Base-by-base conservation (phyloP, 2,113 vertebrate species). In the Odocoileus hemionus region DNA sequence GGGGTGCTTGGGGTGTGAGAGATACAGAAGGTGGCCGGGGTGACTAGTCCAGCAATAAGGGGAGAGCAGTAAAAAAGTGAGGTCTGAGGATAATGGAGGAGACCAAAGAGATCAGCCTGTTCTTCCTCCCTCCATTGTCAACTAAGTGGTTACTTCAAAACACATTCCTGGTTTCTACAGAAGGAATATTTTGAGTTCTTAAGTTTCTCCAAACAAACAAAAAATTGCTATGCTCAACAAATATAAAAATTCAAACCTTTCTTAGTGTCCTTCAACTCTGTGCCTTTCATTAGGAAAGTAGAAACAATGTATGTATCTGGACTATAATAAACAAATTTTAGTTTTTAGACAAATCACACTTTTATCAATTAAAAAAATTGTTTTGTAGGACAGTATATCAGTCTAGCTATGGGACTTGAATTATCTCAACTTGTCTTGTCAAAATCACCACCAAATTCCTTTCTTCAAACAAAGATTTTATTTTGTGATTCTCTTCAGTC, bases 211-310 rank as follows among this genome's bases (percentile, higher is more conserved):
- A 95, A 89, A 74, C n/a, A 74, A 39, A 23, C n/a, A 70, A n/a
- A 83, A 7, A 90, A 79, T 25, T 43, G 70, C 23, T 83, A 70
- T 79, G 26, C 25, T 95, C 25, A 47, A 70, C 87, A 87, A 94
- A 96, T 30, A 92, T 79, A 86, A 94, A 95, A 89, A 87, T 79
- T 86, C 11, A 92, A 92, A 70, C 7, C 7, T 79, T 79, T 80
- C 30, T 87, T n/a, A 54, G n/a, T 94, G 43, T 87, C 21, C 3
- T 52, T 58, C 25, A 83, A 84, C 47, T 87, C 26, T 83, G 28
- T 36, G 13, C 28, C 26, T 93, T 96, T 60, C 52, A 82, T 57
- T 87, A 83, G 28, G 23, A 84, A 89, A 80, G 84, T 61, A 43
- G 23, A 95, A 91, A 82, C 47, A 95, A 83, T 47, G 23, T n/a